phyloP scores from a whole-genome alignment of 2,888 invertebrate species.

The Stenodera caucasica region DNA sequence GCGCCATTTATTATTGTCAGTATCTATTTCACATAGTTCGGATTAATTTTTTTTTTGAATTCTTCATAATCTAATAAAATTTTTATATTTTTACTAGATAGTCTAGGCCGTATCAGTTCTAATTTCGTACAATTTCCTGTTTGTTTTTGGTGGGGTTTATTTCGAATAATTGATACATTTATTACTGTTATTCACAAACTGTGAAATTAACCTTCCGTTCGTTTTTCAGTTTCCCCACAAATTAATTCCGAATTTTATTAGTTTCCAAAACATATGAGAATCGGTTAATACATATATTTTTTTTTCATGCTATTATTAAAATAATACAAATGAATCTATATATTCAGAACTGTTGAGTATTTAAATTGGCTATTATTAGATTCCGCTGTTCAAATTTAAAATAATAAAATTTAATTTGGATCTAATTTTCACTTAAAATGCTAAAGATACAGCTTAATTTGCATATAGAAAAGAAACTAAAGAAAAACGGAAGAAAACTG shows the following conservation, averaged over 20 bases:
- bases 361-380: conserved; percentile 24
- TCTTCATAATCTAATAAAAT: not conserved
- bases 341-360: conserved; percentile 18
- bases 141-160: conserved; percentile 35
- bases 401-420: conserved; percentile 35
- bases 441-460: conserved; percentile 44
- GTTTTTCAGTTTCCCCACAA: conserved; percentile 44
- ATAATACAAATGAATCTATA: not conserved
- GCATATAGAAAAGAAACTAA: conserved; percentile 41
- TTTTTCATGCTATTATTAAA: no score
- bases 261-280: no score
- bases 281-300: no score
- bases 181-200: conserved; percentile 45
- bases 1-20: not conserved
- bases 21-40: no score
- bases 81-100: not conserved
- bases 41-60: no score
- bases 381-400: conserved; percentile 30
- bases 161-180: conserved; percentile 48
- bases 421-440: conserved; percentile 43
- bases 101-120: conserved; percentile 19
- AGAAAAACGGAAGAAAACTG: conserved; percentile 41
- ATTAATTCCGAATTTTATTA: conserved; percentile 43
- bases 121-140: conserved; percentile 35
- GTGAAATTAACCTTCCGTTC: conserved; percentile 46